These are phyloP conservation scores for Champsocephalus esox DNA, from an alignment of 2,797 vertebrate genomes.

Conservation along the genomic window DNA sequence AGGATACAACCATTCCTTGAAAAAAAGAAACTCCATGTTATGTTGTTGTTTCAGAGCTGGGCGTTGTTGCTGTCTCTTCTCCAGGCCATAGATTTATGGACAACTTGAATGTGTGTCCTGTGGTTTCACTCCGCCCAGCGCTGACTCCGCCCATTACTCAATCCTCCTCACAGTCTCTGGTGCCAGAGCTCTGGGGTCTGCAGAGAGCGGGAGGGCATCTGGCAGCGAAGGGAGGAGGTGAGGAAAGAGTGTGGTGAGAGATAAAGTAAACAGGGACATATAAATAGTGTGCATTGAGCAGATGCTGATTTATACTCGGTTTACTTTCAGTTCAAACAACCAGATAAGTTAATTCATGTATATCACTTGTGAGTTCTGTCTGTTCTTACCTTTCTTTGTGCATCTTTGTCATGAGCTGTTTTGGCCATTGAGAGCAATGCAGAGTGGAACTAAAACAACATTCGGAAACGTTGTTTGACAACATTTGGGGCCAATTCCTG, in stretches of 20 bases:
- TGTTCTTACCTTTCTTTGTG: too few species aligned
- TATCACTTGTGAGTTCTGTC: too few species aligned
- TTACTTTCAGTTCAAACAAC: conserved; percentile 30
- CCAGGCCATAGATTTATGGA: conserved; percentile 45
- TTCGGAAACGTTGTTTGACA: background rate
- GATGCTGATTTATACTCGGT: conserved; percentile 26
- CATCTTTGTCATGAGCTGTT: too few species aligned
- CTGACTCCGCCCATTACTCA: conserved; percentile 2
- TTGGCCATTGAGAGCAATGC: too few species aligned
- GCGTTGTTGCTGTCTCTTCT: conserved; percentile 45
- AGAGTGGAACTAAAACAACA: too few species aligned
- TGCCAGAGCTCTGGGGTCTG: background rate
- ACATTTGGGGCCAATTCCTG: background rate
- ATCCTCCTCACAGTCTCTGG: conserved; percentile 17
- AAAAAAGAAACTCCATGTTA: conserved; percentile 54
- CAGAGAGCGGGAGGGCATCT: conserved; percentile 39
- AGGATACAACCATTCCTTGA: conserved; percentile 34
- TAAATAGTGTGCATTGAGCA: conserved; percentile 30
- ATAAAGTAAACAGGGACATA: conserved; percentile 34
- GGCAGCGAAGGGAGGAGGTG: conserved; percentile 1
- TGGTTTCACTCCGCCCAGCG: conserved; percentile 21
- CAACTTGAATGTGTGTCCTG: conserved; percentile 42
- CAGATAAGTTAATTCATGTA: background rate
- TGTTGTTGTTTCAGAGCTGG: conserved; percentile 61
- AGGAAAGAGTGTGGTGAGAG: conserved; percentile 21